These are phyloP conservation scores for Liposcelis brunnea DNA, from an alignment of 2,888 invertebrate genomes.

Conservation along the genomic window DNA sequence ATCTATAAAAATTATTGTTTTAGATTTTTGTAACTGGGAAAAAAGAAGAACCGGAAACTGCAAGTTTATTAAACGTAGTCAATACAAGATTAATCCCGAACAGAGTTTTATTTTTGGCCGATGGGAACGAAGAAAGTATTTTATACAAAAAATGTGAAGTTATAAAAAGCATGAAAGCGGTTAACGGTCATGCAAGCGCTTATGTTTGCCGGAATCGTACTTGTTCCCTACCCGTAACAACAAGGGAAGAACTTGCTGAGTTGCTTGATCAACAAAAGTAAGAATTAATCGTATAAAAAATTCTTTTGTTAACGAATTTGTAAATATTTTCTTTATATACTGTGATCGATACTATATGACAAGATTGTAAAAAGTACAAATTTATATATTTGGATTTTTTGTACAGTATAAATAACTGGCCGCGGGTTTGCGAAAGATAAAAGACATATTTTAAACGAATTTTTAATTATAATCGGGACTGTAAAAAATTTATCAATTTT, in stretches of 20 bases:
- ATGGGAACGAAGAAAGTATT: slow-evolving; percentile 22
- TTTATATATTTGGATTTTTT: too few species aligned
- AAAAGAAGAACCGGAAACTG: slow-evolving; percentile 42
- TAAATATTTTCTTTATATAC: too few species aligned
- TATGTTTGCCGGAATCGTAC: slow-evolving; percentile 63
- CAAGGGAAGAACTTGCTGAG: slow-evolving; percentile 40
- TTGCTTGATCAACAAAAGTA: slow-evolving; percentile 29
- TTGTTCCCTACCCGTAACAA: slow-evolving; percentile 57
- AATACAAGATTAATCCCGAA: slow-evolving; percentile 48
- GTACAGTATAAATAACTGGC: too few species aligned
- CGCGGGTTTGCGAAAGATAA: too few species aligned
- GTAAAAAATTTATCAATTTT: too few species aligned
- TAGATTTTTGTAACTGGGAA: slow-evolving; percentile 53
- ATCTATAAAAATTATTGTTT: slow-evolving; percentile 13
- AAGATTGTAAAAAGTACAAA: too few species aligned
- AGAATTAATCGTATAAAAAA: too few species aligned
- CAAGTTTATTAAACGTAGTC: slow-evolving; percentile 45
- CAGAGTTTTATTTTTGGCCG: slow-evolving; percentile 44
- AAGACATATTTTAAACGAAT: too few species aligned
- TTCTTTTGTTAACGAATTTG: too few species aligned
- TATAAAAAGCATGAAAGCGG: slow-evolving; percentile 29
- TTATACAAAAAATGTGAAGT: slow-evolving; percentile 27
- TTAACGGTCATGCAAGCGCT: slow-evolving; percentile 46
- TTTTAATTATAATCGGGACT: too few species aligned
- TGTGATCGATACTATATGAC: too few species aligned